Evolutionary conservation across 2,113 vertebrate species (phyloP), one percentile per base, ranked within the genome.

Genomic region (Mormyrus iriodes): DNA sequence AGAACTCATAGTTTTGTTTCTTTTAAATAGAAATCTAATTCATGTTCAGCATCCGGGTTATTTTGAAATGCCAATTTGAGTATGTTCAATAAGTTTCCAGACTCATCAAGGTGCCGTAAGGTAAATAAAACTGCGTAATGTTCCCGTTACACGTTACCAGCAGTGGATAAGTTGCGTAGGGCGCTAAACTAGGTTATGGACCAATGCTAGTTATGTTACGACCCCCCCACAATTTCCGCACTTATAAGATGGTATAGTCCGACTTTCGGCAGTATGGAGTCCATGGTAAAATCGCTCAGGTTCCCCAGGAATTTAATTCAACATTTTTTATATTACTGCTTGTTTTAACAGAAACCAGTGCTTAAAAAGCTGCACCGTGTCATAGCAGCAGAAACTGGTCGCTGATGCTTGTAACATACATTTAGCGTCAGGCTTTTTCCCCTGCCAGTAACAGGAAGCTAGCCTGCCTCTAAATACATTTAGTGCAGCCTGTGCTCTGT

Each of bases 191-290:
- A 69, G 61, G 61, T 13, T 3, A 65, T 12, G 2, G 61, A 65
- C n/a, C 27, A 65, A 1, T 24, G n/a, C 27, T 82, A 17, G 76
- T 82, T 44, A 39, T 24, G 15, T 12, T 44, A 82, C 51, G 24
- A 49, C 42, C 82, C 89, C 91, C 91, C 92, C 55, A 9, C 12
- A 19, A 31, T 0, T 46, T 6, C n/a, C 35, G 17, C 51, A 15
- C 4, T 4, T 76, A n/a, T n/a, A 53, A 52, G 53, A 90, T 94
- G 93, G 94, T 94, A 91, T 88, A 79, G 91, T 88, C 94, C 90
- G 76, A 39, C 76, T 53, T 76, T 52, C 76, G 86, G 10, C 91
- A 94, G 93, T 91, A 95, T 94, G 94, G 94, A 91, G 91, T 89
- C 89, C 13, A 87, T 88, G 90, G 1, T 87, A 19, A 46, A 9